Conservation (phyloP, 2,888 invertebrate species). For the Lasioglossum pauxillum region DNA sequence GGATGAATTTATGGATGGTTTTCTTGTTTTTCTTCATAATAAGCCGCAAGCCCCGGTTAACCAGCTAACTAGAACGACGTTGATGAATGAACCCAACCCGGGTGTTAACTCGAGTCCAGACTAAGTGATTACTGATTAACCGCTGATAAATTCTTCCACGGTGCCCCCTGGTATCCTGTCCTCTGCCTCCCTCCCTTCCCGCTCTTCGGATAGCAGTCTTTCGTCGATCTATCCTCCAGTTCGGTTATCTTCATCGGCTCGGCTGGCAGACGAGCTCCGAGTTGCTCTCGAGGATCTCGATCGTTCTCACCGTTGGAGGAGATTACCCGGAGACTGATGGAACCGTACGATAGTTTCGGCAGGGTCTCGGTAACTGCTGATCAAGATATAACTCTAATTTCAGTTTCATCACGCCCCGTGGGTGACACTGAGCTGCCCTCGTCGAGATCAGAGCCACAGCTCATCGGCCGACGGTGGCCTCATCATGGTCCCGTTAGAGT, state of each 20-base stretch:
- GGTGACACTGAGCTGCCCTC: background rate
- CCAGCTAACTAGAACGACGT: slow-evolving; percentile 69
- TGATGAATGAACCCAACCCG: slow-evolving; percentile 66
- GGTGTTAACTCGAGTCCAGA: slow-evolving; percentile 36
- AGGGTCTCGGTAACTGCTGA: background rate
- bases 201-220: background rate
- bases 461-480: background rate
- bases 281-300: background rate
- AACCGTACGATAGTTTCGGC: background rate
- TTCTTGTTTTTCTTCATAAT: slow-evolving; percentile 63
- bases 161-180: background rate
- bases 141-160: slow-evolving; percentile 31
- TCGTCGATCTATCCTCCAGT: slow-evolving; percentile 6
- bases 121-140: slow-evolving; percentile 49
- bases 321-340: background rate
- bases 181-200: background rate
- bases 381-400: slow-evolving; percentile 30
- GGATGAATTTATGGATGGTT: slow-evolving; percentile 67
- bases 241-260: background rate
- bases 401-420: slow-evolving; percentile 18
- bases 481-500: background rate
- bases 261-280: background rate
- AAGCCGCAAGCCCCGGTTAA: slow-evolving; percentile 59
- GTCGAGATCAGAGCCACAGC: background rate
- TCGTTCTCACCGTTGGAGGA: background rate